Conservation (phyloP, 2,888 invertebrate species). For the Coelogynopora nodosa region DNA sequence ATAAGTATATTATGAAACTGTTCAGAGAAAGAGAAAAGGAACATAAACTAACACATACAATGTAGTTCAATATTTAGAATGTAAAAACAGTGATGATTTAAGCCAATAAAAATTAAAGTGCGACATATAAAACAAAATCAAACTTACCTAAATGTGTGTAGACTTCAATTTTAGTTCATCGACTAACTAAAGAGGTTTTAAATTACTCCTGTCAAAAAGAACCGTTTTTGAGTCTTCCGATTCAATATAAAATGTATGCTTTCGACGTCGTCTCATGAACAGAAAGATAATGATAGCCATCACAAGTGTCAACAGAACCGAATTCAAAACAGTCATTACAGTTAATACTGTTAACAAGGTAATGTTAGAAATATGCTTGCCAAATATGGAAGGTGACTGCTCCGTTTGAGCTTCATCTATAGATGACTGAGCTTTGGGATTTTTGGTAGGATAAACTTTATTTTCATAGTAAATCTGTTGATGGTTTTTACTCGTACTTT, state of each 20-base stretch:
- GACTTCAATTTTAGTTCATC: too few relatives aligned
- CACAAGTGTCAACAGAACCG: not conserved
- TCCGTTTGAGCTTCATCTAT: not conserved
- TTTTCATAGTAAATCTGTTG: not conserved
- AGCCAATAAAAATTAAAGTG: too few relatives aligned
- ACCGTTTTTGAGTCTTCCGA: slow-evolving; percentile 2
- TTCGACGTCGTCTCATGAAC: not conserved
- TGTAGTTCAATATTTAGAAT: too few relatives aligned
- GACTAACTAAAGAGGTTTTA: too few relatives aligned
- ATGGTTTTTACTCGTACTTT: not conserved
- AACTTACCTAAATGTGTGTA: too few relatives aligned
- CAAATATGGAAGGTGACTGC: not conserved
- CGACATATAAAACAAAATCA: too few relatives aligned
- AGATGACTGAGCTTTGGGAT: not conserved
- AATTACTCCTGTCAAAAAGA: not conserved
- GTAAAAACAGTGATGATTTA: too few relatives aligned
- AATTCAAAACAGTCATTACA: not conserved
- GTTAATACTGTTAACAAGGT: not conserved
- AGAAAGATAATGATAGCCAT: not conserved
- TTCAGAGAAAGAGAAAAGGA: too few relatives aligned
- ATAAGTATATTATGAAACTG: too few relatives aligned
- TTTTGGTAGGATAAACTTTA: not conserved
- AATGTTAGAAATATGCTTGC: not conserved
- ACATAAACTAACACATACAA: too few relatives aligned
- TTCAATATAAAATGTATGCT: not conserved